phyloP scores from a whole-genome alignment of 2,888 invertebrate genomes.

The Reticulitermes lucifugus region DNA sequence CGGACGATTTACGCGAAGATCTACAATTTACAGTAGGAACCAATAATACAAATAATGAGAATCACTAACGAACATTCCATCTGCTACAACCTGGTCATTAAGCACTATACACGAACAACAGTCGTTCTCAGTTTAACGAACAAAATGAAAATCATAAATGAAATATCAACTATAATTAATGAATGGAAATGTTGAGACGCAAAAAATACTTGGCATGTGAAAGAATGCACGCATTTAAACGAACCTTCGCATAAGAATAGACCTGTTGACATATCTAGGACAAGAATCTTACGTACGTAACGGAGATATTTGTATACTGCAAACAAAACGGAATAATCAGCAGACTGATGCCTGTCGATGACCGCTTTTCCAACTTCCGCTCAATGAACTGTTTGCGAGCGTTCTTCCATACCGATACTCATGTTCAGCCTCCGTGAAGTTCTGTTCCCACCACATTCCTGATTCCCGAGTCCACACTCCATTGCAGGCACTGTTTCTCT shows the following conservation, averaged over 20 bases:
- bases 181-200: too few species aligned
- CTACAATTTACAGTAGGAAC: too few species aligned
- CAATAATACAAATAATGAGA: too few species aligned
- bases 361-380: neutral
- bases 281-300: neutral
- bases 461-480: neutral
- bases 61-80: too few species aligned
- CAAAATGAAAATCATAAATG: too few species aligned
- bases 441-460: neutral
- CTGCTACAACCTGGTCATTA: too few species aligned
- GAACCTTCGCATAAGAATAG: neutral
- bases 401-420: constrained; percentile 6
- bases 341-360: neutral
- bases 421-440: neutral
- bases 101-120: neutral
- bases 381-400: constrained; percentile 5
- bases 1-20: too few species aligned
- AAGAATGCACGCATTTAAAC: neutral
- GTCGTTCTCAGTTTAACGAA: too few species aligned
- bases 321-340: neutral
- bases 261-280: neutral
- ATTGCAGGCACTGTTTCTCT: neutral
- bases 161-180: too few species aligned
- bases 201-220: too few species aligned
- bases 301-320: too few species aligned